A percentile compares a stretch with the other conserved stretches of the same genome.
phyloP scores from a whole-genome alignment of 2,888 invertebrate species.

The Mimas tiliae region DNA sequence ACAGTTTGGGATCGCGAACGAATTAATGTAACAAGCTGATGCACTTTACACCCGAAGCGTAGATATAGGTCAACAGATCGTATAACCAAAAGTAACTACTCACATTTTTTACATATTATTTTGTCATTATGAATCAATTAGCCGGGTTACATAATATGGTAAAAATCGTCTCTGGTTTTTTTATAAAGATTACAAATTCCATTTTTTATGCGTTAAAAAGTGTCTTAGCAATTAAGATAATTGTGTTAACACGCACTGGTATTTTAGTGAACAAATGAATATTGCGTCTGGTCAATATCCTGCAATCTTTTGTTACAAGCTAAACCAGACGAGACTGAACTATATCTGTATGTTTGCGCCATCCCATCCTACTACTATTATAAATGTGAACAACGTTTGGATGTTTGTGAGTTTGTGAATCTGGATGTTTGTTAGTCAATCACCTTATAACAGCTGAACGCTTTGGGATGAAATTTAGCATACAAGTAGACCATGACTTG shows the following conservation, averaged over 20 bases:
- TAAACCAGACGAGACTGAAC: too few relatives aligned
- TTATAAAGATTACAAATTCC: neutral
- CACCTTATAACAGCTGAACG: too few relatives aligned
- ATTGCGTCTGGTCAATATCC: neutral
- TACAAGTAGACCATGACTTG: too few relatives aligned
- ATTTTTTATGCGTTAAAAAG: conserved; percentile 28
- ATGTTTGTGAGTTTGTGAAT: too few relatives aligned
- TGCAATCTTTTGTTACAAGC: neutral
- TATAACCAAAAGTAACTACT: conserved; percentile 41
- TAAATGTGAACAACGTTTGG: too few relatives aligned
- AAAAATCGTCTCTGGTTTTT: conserved; percentile 25
- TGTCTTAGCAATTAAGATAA: conserved; percentile 4
- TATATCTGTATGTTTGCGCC: too few relatives aligned
- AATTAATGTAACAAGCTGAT: conserved; percentile 48
- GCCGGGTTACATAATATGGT: conserved; percentile 25
- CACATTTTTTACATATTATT: conserved; percentile 22
- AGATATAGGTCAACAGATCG: conserved; percentile 53
- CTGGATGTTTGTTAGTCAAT: too few relatives aligned
- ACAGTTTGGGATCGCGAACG: neutral
- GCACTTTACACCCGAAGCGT: conserved; percentile 32
- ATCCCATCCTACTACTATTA: too few relatives aligned
- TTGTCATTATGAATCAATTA: conserved; percentile 27
- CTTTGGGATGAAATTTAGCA: too few relatives aligned
- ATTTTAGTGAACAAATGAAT: neutral
- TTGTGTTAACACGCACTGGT: neutral